Percentiles rank a stretch among this genome's conserved stretches.
phyloP scores from a whole-genome alignment of 2,797 vertebrate genomes.

The Myotis planiceps region DNA sequence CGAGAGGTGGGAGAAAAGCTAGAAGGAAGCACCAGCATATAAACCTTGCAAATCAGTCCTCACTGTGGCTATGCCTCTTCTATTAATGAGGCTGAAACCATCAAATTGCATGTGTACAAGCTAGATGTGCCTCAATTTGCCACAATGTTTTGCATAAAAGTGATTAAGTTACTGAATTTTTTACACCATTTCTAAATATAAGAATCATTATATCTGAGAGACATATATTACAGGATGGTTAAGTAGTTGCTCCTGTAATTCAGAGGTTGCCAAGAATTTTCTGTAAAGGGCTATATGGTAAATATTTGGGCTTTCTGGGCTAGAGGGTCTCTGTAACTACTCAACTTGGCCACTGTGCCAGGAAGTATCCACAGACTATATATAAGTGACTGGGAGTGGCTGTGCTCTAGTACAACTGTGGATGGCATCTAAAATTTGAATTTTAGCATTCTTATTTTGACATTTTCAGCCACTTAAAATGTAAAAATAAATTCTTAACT shows the following conservation, averaged over 20 bases:
- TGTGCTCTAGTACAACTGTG: not conserved
- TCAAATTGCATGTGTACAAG: not conserved
- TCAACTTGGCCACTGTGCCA: too few species aligned
- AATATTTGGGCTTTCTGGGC: not conserved
- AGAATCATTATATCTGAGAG: not conserved
- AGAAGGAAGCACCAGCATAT: not conserved
- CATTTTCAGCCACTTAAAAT: not conserved
- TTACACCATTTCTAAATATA: not conserved
- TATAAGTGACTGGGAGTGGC: not conserved
- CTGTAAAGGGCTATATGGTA: not conserved
- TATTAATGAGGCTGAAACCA: not conserved
- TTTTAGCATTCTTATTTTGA: not conserved
- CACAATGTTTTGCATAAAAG: not conserved
- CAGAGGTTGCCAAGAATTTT: not conserved
- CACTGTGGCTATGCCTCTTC: not conserved
- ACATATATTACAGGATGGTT: not conserved
- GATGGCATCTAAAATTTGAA: not conserved
- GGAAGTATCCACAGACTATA: not conserved
- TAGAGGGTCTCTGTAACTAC: not conserved
- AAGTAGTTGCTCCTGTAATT: not conserved
- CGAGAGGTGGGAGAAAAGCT: not conserved
- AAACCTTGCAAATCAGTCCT: not conserved
- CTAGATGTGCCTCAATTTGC: not conserved
- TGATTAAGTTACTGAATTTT: not conserved
- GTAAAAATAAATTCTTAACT: not conserved